Evolutionary conservation across 2,888 invertebrate genomes (phyloP).

Genomic region (Brachylomia viminalis): DNA sequence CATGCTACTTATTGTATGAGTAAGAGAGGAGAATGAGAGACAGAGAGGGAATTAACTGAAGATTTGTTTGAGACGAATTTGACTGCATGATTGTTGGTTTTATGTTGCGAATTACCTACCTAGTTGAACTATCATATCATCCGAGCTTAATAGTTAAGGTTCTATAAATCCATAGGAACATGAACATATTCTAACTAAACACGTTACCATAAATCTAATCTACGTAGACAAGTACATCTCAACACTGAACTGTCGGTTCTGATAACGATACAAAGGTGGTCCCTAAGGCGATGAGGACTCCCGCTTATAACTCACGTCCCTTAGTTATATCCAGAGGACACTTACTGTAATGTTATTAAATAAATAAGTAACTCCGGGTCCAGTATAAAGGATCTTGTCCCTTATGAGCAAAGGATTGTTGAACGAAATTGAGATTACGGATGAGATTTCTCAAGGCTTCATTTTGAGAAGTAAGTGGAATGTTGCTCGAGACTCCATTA

Average conservation of each 20-base stretch:
- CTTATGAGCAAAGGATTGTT: constrained; percentile 18
- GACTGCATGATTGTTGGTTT: no score
- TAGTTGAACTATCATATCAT: background rate
- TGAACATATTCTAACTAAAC: constrained; percentile 1
- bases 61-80: no score
- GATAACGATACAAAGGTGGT: constrained; percentile 41
- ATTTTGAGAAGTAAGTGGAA: background rate
- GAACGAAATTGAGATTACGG: background rate
- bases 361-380: constrained; percentile 33
- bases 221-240: constrained; percentile 15
- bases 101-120: background rate
- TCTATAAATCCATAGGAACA: background rate
- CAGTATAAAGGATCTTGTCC: background rate
- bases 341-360: constrained; percentile 35
- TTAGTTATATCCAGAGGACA: constrained; percentile 26
- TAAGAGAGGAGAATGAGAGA: background rate
- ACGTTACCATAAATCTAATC: background rate
- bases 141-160: background rate
- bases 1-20: no score
- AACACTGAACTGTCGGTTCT: constrained; percentile 15
- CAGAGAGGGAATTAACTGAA: background rate
- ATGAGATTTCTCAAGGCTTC: constrained; percentile 5
- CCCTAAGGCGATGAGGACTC: constrained; percentile 16
- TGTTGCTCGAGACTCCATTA: background rate
- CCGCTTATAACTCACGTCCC: constrained; percentile 28